Base-by-base conservation (phyloP, 2,113 vertebrate genomes). In the Zeus faber region DNA sequence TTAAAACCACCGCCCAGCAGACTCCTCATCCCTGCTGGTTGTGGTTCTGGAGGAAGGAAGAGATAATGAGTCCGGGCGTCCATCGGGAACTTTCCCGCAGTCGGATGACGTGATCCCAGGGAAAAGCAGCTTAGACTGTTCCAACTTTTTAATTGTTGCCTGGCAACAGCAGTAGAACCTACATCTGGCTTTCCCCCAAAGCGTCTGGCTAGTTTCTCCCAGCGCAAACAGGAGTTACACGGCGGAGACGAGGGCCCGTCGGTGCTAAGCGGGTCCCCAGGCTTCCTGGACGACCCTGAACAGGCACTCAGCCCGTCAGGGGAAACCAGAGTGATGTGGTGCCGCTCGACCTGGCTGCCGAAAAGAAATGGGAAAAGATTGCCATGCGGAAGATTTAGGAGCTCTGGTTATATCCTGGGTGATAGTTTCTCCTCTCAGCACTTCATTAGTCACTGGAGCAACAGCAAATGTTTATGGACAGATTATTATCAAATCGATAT, bases 151-250 rank as follows among this genome's bases (percentile, higher is more conserved):
- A 26, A 17, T 47, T 3, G 72, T 76, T 52, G 72, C 70, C 41
- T 78, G 59, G 74, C 74, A 83, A 78, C 74, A 67, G 44, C 70
- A 58, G 50, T 52, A n/a, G n/a, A n/a, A 33, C 25, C 56, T 40
- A 22, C 5, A 2, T 20, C 11, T 6, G 10, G 17, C 8, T 39
- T 60, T 55, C n/a, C n/a, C n/a, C n/a, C n/a, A n/a, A n/a, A n/a
- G n/a, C n/a, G n/a, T 45, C 3, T 59, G 70, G 54, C 54, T 26
- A 23, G 59, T 49, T 43, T 48, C 49, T 4, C 29, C 27, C 37
- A 40, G 57, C 22, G 18, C 7, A 2, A 41, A n/a, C 18, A 25
- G 5, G 35, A 51, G 56, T 4, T 9, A 6, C 26, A 13, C 22
- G 4, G 47, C 35, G 63, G 48, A 74, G 57, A 53, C 62, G n/a